phyloP scores from a whole-genome alignment of 2,797 vertebrate genomes.

The Pogoniulus pusillus region DNA sequence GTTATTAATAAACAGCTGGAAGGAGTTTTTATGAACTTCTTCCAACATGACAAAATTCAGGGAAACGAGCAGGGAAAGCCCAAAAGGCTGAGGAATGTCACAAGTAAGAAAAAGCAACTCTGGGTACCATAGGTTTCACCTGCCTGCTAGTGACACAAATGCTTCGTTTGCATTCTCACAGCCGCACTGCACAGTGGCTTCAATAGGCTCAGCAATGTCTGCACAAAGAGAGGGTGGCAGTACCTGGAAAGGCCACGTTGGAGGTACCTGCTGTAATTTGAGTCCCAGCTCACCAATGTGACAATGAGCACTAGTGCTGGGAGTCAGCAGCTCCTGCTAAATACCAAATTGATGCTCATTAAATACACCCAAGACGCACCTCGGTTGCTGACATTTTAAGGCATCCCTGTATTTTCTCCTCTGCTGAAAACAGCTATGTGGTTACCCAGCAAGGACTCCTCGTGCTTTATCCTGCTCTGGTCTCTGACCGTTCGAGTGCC shows the following conservation, averaged over 20 bases:
- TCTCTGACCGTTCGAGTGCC: background rate
- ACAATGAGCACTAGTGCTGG: fast-evolving
- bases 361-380: background rate
- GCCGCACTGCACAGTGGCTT: background rate
- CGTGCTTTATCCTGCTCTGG: background rate
- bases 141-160: background rate
- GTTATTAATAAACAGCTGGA: background rate
- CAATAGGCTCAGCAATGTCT: background rate
- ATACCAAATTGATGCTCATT: background rate
- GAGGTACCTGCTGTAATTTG: background rate
- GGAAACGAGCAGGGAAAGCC: background rate
- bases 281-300: fast-evolving
- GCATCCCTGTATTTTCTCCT: background rate
- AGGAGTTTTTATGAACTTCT: fast-evolving
- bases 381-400: fast-evolving
- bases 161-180: fast-evolving
- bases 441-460: background rate
- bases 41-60: background rate
- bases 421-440: background rate
- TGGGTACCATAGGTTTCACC: fast-evolving
- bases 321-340: background rate
- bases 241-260: fast-evolving
- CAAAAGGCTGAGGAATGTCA: background rate
- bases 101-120: background rate
- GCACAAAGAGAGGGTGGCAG: background rate